These are phyloP conservation scores for Rhaphigaster nebulosa DNA, from an alignment of 2,888 invertebrate genomes.

Conservation along the genomic window DNA sequence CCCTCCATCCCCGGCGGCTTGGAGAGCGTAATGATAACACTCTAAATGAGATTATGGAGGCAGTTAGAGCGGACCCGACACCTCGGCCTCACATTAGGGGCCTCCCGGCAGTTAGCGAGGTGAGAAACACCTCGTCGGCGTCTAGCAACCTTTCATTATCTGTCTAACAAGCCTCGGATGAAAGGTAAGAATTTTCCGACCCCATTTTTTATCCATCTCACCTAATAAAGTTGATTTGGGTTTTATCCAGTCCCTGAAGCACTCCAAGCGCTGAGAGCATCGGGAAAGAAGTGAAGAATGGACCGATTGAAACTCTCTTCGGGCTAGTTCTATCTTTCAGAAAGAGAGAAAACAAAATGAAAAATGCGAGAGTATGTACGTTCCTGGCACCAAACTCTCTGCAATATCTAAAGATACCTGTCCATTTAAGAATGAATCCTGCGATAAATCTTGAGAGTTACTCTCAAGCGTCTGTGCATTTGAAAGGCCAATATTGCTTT, in stretches of 20 bases:
- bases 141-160: constrained; percentile 61
- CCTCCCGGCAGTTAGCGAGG: constrained; percentile 37
- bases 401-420: too few relatives aligned
- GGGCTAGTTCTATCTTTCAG: neutral
- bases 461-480: too few relatives aligned
- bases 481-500: too few relatives aligned
- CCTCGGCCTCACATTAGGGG: constrained; percentile 10
- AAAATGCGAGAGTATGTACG: neutral
- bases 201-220: constrained; percentile 20
- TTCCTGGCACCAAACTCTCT: neutral
- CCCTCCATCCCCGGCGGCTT: neutral
- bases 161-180: constrained; percentile 63
- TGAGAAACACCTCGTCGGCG: constrained; percentile 55
- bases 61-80: neutral
- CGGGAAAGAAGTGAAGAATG: neutral
- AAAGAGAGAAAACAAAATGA: neutral
- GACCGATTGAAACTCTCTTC: neutral
- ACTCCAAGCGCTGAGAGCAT: constrained; percentile 1
- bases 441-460: too few relatives aligned
- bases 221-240: constrained; percentile 28
- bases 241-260: neutral
- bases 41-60: constrained; percentile 32
- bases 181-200: constrained; percentile 49
- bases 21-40: neutral
- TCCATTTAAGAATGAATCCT: too few relatives aligned